phyloP scores from a whole-genome alignment of 2,797 vertebrate genomes.

The Pangasius macronema region DNA sequence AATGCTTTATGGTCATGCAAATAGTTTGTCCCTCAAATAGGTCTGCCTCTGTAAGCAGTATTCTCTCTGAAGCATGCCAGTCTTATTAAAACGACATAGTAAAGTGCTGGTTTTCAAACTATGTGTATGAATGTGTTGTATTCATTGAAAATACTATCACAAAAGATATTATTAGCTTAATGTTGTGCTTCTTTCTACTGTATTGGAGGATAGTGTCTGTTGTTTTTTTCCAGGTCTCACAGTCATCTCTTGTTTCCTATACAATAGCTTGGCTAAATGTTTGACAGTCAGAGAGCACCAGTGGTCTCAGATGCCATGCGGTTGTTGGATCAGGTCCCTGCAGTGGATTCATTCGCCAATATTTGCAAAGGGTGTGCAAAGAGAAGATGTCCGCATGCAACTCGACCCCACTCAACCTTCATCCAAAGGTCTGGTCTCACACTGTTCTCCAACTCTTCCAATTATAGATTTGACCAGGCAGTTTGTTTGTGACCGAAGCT shows the following conservation, averaged over 20 bases:
- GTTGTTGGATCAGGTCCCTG: slow-evolving; percentile 31
- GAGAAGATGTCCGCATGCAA: slow-evolving; percentile 60
- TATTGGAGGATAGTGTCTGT: not conserved
- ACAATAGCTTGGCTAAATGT: slow-evolving; percentile 25
- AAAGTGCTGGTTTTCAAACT: not conserved
- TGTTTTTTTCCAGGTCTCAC: slow-evolving; percentile 3
- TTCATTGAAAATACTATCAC: not conserved
- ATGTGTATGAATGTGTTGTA: not conserved
- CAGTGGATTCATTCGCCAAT: slow-evolving; percentile 57
- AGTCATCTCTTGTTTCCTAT: slow-evolving; percentile 18
- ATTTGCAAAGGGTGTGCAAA: slow-evolving; percentile 59
- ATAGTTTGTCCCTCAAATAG: not conserved
- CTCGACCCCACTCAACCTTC: slow-evolving; percentile 67
- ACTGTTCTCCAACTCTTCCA: slow-evolving; percentile 72
- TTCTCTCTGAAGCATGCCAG: not conserved
- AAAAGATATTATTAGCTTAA: not conserved
- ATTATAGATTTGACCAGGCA: slow-evolving; percentile 69
- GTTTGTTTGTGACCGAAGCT: slow-evolving; percentile 61
- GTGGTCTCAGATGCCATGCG: slow-evolving; percentile 29
- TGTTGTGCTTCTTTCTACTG: not conserved
- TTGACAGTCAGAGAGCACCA: slow-evolving; percentile 29
- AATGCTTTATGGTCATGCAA: not conserved
- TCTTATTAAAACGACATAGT: not conserved
- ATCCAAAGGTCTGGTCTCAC: slow-evolving; percentile 72
- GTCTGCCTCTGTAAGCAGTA: not conserved